Conservation (phyloP, 2,113 vertebrate species). For the Oryzias woworae region DNA sequence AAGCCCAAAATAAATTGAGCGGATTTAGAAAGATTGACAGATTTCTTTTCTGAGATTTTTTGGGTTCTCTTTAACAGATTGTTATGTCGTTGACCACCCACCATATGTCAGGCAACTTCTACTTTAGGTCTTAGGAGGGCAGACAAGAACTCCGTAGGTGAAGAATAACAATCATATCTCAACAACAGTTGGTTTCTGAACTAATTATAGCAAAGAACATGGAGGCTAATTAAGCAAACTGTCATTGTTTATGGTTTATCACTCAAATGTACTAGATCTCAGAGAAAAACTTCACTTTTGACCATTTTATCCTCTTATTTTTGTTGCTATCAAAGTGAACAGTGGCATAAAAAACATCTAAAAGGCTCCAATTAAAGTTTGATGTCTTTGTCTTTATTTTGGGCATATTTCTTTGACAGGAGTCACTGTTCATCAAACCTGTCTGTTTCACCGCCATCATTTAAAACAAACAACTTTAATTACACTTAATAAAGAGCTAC, state of each 20-base stretch:
- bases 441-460: constrained; percentile 27
- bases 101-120: constrained; percentile 21
- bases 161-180: constrained; percentile 42
- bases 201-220: constrained; percentile 21
- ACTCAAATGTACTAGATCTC: constrained; percentile 11
- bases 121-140: constrained; percentile 33
- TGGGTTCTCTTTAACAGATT: too few species aligned
- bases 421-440: constrained; percentile 4
- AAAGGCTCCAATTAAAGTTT: constrained; percentile 8
- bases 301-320: constrained; percentile 30
- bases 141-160: constrained; percentile 43
- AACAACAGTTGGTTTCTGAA: constrained; percentile 43
- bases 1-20: too few species aligned
- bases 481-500: constrained; percentile 37
- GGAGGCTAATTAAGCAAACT: constrained; percentile 43
- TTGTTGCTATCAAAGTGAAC: constrained; percentile 21
- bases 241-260: constrained; percentile 18
- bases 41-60: too few species aligned
- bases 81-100: constrained; percentile 24
- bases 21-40: too few species aligned
- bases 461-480: constrained; percentile 30
- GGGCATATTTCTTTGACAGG: constrained; percentile 30
- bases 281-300: constrained; percentile 24
- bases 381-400: neutral
- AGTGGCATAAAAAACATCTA: neutral